Evolutionary conservation across 1,140 invertebrate species (phyloP).

Genomic region (Drosophila santomea): DNA sequence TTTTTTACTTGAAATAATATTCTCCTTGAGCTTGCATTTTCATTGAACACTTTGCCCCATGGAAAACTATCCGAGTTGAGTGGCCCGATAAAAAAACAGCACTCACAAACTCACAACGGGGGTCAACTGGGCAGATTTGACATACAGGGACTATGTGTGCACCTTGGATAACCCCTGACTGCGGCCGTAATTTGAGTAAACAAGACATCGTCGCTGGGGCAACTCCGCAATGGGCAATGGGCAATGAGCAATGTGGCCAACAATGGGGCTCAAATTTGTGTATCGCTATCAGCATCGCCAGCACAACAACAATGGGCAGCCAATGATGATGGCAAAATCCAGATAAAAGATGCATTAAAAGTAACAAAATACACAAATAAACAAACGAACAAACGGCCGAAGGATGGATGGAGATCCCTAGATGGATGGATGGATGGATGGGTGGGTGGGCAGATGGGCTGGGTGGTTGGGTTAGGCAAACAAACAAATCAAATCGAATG

Average conservation of each 20-base stretch:
- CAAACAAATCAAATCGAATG: conserved; percentile 81
- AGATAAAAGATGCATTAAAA: conserved; percentile 83
- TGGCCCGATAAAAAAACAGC: conserved; percentile 38
- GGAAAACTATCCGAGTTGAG: conserved; percentile 49
- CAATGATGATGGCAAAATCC: conserved; percentile 78
- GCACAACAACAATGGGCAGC: conserved; percentile 41
- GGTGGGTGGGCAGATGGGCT: neutral
- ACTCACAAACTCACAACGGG: conserved; percentile 23
- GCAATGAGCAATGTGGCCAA: conserved; percentile 30
- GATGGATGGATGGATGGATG: conserved; percentile 21
- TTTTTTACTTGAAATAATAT: conserved; percentile 31
- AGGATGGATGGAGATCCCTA: conserved; percentile 13
- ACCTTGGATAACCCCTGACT: conserved; percentile 68
- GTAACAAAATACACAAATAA: conserved; percentile 83
- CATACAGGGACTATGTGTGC: conserved; percentile 40
- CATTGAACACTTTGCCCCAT: conserved; percentile 20
- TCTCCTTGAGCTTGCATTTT: conserved; percentile 11
- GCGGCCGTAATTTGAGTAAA: conserved; percentile 76
- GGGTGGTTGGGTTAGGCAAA: conserved; percentile 47
- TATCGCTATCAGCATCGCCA: conserved; percentile 64
- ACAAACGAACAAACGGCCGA: conserved; percentile 55
- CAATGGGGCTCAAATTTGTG: conserved; percentile 78
- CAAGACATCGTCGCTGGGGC: conserved; percentile 67
- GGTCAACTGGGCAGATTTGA: conserved; percentile 59
- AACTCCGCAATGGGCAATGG: conserved; percentile 10